Evolutionary conservation across 1,140 invertebrate species (phyloP).

Genomic region (Scaptodrosophila lebanonensis): DNA sequence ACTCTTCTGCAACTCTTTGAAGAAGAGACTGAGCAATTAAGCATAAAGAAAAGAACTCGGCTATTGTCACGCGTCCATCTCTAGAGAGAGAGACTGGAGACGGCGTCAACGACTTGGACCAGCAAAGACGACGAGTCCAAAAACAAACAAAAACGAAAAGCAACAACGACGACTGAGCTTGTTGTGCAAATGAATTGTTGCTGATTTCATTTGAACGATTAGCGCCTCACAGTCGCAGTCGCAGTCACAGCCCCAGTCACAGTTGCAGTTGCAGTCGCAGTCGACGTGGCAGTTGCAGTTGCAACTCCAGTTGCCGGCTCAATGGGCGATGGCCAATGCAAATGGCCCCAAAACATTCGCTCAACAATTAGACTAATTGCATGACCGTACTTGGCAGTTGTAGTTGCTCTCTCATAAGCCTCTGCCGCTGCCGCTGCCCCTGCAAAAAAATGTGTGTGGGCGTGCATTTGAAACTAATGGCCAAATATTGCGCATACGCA

Average conservation of each 20-base stretch:
- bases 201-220: conserved; percentile 77
- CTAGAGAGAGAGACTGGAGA: too few species aligned
- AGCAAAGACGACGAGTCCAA: too few species aligned
- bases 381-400: conserved; percentile 12
- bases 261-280: too few species aligned
- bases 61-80: too few species aligned
- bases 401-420: background rate
- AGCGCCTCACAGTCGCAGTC: conserved; percentile 36
- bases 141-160: too few species aligned
- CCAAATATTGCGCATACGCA: conserved; percentile 64
- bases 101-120: too few species aligned
- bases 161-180: conserved; percentile 46
- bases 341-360: conserved; percentile 57
- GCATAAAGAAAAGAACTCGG: too few species aligned
- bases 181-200: conserved; percentile 77
- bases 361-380: conserved; percentile 73
- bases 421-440: background rate
- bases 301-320: too few species aligned
- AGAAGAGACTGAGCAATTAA: too few species aligned
- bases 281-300: too few species aligned
- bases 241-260: too few species aligned
- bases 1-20: too few species aligned
- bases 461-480: conserved; percentile 3
- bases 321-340: conserved; percentile 48
- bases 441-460: conserved; percentile 4